Evolutionary conservation across 2,888 invertebrate genomes (phyloP), one percentile per base, ranked within the genome.

Genomic region (Phorcus lineatus): DNA sequence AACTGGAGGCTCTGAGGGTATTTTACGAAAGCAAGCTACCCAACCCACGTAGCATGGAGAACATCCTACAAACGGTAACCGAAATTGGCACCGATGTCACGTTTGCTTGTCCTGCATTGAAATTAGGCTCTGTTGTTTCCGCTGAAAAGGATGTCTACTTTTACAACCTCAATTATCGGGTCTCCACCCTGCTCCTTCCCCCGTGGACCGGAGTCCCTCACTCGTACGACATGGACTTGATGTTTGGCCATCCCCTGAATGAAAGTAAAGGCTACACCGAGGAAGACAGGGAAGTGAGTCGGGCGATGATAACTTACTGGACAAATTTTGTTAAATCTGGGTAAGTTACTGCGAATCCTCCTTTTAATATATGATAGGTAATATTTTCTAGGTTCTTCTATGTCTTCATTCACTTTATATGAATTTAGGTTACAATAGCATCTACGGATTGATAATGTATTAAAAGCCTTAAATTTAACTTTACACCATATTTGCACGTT

Each of bases 291-390:
- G 95, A 96, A 87, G 95, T 98, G 86, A 96, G 97, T 90, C 95
- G 95, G 92, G 94, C 96, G 84, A 96, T 98, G 93, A 97, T 98
- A 97, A 95, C 96, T 91, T 97, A 97, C 93, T 98, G 98, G 98
- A 96, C 97, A 0, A 98, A 98, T 93, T 98, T 98, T 92, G 98
- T 97, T 67, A 96, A 97, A 94, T 96, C 96, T 85, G 98, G 98
- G 98, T 98, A 94, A 86, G 83, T 31, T 17, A n/a, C 7, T 19
- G 6, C 19, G 3, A 19, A 1, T 22, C n/a, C n/a, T n/a, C n/a
- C n/a, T n/a, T n/a, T n/a, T n/a, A n/a, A n/a, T n/a, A n/a, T n/a
- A n/a, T n/a, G n/a, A n/a, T n/a, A n/a, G n/a, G n/a, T n/a, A n/a
- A n/a, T n/a, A n/a, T n/a, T n/a, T n/a, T n/a, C n/a, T n/a, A n/a